phyloP scores from a whole-genome alignment of 2,888 invertebrate genomes.

The Perithous albicinctus region DNA sequence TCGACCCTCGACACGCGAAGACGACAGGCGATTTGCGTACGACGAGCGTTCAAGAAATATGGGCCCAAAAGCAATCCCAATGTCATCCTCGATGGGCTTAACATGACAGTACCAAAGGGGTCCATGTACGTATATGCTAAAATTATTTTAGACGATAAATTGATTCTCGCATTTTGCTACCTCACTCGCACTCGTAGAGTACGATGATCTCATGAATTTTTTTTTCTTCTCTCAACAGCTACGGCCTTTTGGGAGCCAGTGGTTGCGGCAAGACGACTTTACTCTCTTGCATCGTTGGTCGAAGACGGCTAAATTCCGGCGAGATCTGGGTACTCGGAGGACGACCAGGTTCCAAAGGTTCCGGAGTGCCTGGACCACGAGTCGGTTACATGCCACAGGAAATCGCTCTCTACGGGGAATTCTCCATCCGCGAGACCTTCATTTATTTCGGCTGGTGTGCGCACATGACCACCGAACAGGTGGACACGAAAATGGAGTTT shows the following conservation, averaged over 20 bases:
- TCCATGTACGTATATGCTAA: constrained; percentile 90
- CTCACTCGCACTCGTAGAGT: too few species aligned
- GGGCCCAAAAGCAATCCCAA: constrained; percentile 92
- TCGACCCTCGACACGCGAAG: constrained; percentile 90
- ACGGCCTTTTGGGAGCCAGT: constrained; percentile 95
- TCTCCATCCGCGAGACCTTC: constrained; percentile 93
- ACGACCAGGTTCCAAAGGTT: constrained; percentile 88
- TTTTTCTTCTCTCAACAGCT: constrained; percentile 85
- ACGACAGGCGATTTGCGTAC: constrained; percentile 93
- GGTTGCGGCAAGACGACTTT: constrained; percentile 97
- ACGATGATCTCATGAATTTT: constrained; percentile 15
- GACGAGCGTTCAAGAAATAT: constrained; percentile 93
- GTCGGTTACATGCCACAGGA: constrained; percentile 98
- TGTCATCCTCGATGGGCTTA: constrained; percentile 93
- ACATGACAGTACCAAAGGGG: constrained; percentile 97
- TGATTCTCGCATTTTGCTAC: background rate
- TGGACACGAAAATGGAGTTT: constrained; percentile 90
- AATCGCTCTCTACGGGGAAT: constrained; percentile 92
- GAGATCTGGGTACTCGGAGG: constrained; percentile 91
- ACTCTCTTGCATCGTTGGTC: constrained; percentile 93
- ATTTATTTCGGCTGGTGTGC: constrained; percentile 94
- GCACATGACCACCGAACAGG: constrained; percentile 89
- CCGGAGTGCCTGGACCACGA: constrained; percentile 89
- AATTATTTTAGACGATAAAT: background rate
- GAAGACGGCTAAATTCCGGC: constrained; percentile 90